phyloP scores from a whole-genome alignment of 2,113 vertebrate species.

The Lethenteron reissneri region DNA sequence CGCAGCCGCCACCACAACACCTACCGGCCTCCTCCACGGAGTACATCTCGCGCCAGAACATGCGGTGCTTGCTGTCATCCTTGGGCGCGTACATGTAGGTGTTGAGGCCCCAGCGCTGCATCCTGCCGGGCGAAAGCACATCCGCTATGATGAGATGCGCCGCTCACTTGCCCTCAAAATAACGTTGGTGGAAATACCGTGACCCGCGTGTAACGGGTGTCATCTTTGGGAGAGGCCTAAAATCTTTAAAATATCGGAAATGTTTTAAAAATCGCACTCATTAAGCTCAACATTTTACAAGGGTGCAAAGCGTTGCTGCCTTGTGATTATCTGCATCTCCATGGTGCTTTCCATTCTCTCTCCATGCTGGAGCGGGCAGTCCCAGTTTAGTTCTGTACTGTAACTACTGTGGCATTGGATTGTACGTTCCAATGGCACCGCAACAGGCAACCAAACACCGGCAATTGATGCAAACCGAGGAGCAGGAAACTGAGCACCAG shows the following conservation, averaged over 20 bases:
- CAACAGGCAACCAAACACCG: too few species aligned
- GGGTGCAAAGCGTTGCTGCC: neutral
- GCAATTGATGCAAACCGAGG: too few species aligned
- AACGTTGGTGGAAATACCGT: too few species aligned
- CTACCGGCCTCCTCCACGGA: constrained; percentile 99
- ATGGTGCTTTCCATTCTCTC: too few species aligned
- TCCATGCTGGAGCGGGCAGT: too few species aligned
- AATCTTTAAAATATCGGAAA: neutral
- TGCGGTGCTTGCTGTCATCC: constrained; percentile 96
- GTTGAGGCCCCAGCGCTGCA: constrained; percentile 89
- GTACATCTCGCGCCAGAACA: constrained; percentile 99
- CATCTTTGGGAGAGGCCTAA: neutral
- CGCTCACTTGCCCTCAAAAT: too few species aligned
- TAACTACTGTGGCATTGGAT: too few species aligned
- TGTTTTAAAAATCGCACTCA: neutral
- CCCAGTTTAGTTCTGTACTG: too few species aligned
- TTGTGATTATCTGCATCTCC: neutral
- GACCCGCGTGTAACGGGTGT: neutral
- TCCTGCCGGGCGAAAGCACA: constrained; percentile 27
- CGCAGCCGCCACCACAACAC: neutral
- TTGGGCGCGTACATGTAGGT: constrained; percentile 93
- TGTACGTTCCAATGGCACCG: too few species aligned
- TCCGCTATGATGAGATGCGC: neutral
- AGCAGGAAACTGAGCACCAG: too few species aligned
- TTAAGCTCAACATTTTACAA: too few species aligned